Evolutionary conservation across 2,797 vertebrate species (phyloP).

Genomic region (Tympanoctomys barrerae): DNA sequence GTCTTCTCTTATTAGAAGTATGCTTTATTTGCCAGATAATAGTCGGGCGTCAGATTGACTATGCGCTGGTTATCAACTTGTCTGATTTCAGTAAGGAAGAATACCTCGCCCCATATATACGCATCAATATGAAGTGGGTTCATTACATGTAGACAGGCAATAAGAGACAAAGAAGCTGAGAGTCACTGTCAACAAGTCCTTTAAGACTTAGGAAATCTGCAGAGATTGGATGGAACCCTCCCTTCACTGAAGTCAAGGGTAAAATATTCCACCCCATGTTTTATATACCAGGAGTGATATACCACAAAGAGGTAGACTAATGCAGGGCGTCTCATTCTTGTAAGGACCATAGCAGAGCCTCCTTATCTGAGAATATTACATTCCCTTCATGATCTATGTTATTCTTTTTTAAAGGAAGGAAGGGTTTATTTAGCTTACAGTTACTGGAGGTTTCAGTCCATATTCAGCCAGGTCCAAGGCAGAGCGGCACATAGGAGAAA

Average conservation of each 20-base stretch:
- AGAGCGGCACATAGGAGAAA: too few relatives aligned
- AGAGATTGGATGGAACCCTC: neutral
- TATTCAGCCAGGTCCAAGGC: too few relatives aligned
- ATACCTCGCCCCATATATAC: neutral
- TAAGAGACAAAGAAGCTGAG: neutral
- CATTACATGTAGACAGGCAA: neutral
- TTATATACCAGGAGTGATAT: neutral
- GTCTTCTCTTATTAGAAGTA: constrained; percentile 43
- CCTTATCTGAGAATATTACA: neutral
- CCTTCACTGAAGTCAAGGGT: neutral
- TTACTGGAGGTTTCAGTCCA: too few relatives aligned
- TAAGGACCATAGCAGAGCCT: neutral
- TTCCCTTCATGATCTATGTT: neutral
- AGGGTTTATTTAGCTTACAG: too few relatives aligned
- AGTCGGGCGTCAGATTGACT: neutral
- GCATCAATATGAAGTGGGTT: neutral
- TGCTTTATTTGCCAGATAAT: constrained; percentile 14
- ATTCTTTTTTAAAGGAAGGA: neutral
- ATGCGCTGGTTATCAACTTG: neutral
- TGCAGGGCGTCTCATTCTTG: neutral
- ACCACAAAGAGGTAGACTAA: neutral
- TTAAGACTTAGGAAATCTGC: neutral
- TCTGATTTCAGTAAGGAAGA: neutral
- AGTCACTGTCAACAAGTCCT: neutral
- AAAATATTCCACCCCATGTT: neutral